Percentiles rank a stretch among this genome's conserved stretches.
Conservation (phyloP, 2,888 invertebrate species). For the Tetheella fluctuosa region DNA sequence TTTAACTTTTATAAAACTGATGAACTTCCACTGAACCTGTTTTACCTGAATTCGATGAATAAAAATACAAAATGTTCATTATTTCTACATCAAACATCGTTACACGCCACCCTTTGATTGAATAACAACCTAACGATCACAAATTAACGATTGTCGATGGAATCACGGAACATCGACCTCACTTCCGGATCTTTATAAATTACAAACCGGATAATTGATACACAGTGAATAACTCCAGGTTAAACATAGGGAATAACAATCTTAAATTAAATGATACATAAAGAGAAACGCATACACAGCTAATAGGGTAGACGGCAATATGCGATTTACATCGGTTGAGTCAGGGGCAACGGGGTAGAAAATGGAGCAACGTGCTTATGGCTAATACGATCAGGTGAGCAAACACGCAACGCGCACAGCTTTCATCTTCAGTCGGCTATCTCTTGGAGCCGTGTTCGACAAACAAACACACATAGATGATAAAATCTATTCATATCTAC, state of each 20-base stretch:
- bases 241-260: slow-evolving; percentile 21
- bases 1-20: no score
- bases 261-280: slow-evolving; percentile 48
- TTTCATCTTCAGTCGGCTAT: slow-evolving; percentile 82
- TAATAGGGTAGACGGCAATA: slow-evolving; percentile 70
- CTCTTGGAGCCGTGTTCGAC: slow-evolving; percentile 48
- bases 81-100: slow-evolving; percentile 24
- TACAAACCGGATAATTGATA: slow-evolving; percentile 21
- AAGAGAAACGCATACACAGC: slow-evolving; percentile 62
- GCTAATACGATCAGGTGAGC: slow-evolving; percentile 82
- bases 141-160: slow-evolving; percentile 34
- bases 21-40: no score
- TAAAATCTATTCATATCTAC: not conserved
- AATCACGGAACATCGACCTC: slow-evolving; percentile 18
- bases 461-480: slow-evolving; percentile 25
- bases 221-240: slow-evolving; percentile 22
- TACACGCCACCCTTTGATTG: slow-evolving; percentile 18
- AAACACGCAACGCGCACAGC: slow-evolving; percentile 72
- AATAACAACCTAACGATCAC: slow-evolving; percentile 28
- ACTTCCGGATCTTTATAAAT: slow-evolving; percentile 28
- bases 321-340: slow-evolving; percentile 75
- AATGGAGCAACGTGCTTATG: slow-evolving; percentile 77
- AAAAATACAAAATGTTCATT: not conserved
- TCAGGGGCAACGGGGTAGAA: slow-evolving; percentile 73
- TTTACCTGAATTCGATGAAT: not conserved